phyloP scores from a whole-genome alignment of 2,113 vertebrate genomes.

The Ahaetulla prasina region DNA sequence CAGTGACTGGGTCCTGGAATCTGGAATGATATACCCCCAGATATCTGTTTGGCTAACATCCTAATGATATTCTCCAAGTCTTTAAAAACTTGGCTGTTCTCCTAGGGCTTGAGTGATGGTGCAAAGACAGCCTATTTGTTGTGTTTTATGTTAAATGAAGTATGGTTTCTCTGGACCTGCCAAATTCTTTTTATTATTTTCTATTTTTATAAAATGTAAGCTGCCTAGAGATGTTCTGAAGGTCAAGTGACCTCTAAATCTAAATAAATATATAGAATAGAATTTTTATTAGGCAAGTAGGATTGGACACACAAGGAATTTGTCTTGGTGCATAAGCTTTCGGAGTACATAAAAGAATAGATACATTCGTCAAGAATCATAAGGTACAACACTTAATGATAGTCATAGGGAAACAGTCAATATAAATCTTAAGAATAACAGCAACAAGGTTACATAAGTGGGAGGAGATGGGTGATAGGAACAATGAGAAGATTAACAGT shows the following conservation, averaged over 20 bases:
- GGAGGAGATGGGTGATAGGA: too few species aligned
- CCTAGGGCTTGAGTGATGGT: background rate
- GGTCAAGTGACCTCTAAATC: background rate
- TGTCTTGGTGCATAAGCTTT: too few species aligned
- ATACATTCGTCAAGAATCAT: too few species aligned
- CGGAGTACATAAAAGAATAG: too few species aligned
- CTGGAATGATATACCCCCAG: background rate
- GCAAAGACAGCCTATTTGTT: background rate
- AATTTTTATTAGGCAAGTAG: too few species aligned
- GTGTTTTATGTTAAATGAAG: background rate
- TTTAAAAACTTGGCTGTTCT: background rate
- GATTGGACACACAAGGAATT: too few species aligned
- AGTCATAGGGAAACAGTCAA: too few species aligned
- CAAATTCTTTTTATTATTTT: background rate
- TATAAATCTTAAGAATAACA: too few species aligned
- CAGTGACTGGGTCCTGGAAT: background rate
- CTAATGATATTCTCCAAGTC: background rate
- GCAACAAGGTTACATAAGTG: too few species aligned
- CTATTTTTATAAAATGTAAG: background rate
- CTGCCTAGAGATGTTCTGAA: background rate
- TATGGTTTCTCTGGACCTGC: background rate
- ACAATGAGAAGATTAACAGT: too few species aligned
- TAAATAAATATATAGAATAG: background rate
- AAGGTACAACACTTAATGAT: too few species aligned
- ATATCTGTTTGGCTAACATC: background rate